A percentile compares a stretch with the other conserved stretches of the same genome.
These are phyloP conservation scores for Oceanodroma leucorhoa DNA, from an alignment of 2,797 vertebrate species.

Conservation along the genomic window DNA sequence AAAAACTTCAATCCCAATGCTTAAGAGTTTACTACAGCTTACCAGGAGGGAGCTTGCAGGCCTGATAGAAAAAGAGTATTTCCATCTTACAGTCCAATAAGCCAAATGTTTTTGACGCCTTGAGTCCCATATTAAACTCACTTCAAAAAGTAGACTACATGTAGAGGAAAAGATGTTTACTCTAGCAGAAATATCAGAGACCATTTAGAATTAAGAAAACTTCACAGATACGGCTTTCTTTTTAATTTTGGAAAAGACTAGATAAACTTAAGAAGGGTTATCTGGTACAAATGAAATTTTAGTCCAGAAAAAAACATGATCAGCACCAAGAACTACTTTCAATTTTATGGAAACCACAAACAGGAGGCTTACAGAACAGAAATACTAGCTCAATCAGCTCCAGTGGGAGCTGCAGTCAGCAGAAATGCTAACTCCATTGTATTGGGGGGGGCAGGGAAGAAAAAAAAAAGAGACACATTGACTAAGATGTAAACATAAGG, in stretches of 20 bases:
- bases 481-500: neutral
- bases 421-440: neutral
- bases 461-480: neutral
- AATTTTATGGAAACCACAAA: neutral
- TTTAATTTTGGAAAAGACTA: neutral
- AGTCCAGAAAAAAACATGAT: neutral
- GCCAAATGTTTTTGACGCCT: neutral
- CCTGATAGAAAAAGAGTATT: neutral
- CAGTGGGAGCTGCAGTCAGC: neutral
- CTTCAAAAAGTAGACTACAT: neutral
- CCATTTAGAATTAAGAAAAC: neutral
- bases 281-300: neutral
- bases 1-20: neutral
- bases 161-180: neutral
- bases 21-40: neutral
- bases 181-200: constrained; percentile 1
- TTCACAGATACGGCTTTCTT: neutral
- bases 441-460: neutral
- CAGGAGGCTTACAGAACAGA: neutral
- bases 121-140: neutral
- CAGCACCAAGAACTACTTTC: neutral
- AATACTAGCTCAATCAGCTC: constrained; percentile 20
- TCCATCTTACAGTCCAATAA: neutral
- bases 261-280: neutral
- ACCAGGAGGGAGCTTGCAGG: neutral